phyloP scores from a whole-genome alignment of 2,888 invertebrate species.

The Alviniconcha strummeri region DNA sequence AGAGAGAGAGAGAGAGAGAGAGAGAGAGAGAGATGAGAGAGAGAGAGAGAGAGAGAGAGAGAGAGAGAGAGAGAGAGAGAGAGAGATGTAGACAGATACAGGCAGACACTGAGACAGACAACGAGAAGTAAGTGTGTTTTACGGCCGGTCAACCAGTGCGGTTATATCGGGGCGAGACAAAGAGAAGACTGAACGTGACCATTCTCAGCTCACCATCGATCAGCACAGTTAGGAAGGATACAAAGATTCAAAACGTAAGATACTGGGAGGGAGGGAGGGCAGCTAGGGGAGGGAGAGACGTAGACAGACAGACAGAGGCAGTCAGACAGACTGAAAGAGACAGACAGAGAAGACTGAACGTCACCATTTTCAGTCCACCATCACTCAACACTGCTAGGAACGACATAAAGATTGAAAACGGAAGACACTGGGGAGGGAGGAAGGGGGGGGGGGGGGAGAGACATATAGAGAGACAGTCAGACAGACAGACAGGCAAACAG shows the following conservation, averaged over 20 bases:
- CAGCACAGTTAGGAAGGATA: background rate
- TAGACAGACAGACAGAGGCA: background rate
- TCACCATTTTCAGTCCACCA: too few species aligned
- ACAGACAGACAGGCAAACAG: too few species aligned
- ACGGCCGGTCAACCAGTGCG: too few species aligned
- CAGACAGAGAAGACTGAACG: background rate
- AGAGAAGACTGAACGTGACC: too few species aligned
- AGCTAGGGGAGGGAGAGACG: background rate
- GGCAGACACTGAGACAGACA: background rate
- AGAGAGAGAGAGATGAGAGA: background rate
- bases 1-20: background rate
- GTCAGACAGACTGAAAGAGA: background rate
- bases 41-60: background rate
- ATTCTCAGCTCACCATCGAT: too few species aligned
- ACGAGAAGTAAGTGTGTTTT: background rate
- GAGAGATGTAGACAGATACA: background rate
- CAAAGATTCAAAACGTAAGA: background rate
- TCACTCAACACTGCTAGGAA: too few species aligned
- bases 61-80: background rate
- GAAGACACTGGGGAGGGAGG: too few species aligned
- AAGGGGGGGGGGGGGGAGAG: too few species aligned
- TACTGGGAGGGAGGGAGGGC: background rate
- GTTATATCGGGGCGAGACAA: too few species aligned
- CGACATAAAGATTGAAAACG: too few species aligned
- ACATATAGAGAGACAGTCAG: too few species aligned